Base-by-base conservation (phyloP, 2,113 vertebrate genomes). In the Myxocyprinus asiaticus region DNA sequence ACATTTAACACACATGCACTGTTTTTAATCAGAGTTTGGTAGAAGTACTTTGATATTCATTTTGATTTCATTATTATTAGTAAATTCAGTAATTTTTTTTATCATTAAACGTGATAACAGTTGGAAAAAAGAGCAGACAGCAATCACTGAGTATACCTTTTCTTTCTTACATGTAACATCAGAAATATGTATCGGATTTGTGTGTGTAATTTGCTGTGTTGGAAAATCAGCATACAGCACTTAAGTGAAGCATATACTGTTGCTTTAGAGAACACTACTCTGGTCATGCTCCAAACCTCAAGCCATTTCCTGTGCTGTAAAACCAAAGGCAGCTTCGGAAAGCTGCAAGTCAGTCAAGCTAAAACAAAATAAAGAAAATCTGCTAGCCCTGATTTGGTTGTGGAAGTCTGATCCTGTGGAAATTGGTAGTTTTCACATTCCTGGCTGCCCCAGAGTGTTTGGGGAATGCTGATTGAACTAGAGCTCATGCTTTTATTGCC, bases 381-480 rank as follows among this genome's bases (percentile, higher is more conserved):
- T 65, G 51, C 61, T 42, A 9, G 67, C 62, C 22, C 53, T 59
- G 67, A 58, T 77, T 78, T 68, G 80, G 51, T 50, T 65, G 62
- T 77, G 17, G 67, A 73, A 70, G 61, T 56, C 45, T 68, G 50
- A 48, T 81, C 74, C 50, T 66, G 68, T 70, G 43, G 51, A 77
- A 82, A 82, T 73, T 50, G 61, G 75, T 82, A 77, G 74, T 71
- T 82, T 68, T 71, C 14, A 42, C 80, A 82, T 82, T 82, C 81
- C 69, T 82, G 76, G 50, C 68, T 58, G 68, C 50, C 67, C 67
- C 51, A 9, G 44, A 77, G 53, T 50, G 56, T 67, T 59, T 78
- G 7, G 22, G 63, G 47, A 74, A 73, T 62, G 76, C 70, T 74
- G 15, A 80, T 67, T 74, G 71, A 80, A 74, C 51, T 15, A 50